Percentiles rank a stretch among this genome's conserved stretches.
Conservation (phyloP, 1,140 invertebrate genomes). For the Bursaphelenchus mucronatus region DNA sequence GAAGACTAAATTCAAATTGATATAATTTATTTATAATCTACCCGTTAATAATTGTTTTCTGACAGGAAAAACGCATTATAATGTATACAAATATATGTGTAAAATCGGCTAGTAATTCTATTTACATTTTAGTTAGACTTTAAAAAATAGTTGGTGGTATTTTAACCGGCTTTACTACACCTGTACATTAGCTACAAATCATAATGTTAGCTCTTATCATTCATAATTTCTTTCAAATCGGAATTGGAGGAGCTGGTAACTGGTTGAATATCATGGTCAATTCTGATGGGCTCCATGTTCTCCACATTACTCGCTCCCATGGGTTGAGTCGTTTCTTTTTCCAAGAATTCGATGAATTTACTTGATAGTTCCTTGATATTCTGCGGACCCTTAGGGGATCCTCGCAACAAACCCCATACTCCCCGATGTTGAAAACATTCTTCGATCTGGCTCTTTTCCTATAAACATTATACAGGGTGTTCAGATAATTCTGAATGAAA, state of each 20-base stretch:
- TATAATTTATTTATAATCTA: too few relatives aligned
- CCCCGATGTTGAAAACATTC: background rate
- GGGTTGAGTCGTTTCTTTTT: slow-evolving; percentile 4
- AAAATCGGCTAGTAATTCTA: too few relatives aligned
- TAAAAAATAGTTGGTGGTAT: too few relatives aligned
- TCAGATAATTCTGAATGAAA: too few relatives aligned
- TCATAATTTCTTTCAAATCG: slow-evolving; percentile 12
- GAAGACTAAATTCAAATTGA: too few relatives aligned
- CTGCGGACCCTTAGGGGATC: slow-evolving; percentile 3
- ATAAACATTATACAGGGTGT: slow-evolving; percentile 1
- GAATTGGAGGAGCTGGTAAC: background rate
- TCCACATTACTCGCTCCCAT: slow-evolving; percentile 7
- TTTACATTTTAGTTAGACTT: too few relatives aligned
- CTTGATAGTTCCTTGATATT: background rate
- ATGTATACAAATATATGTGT: too few relatives aligned
- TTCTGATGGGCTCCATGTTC: slow-evolving; percentile 5
- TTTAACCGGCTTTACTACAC: too few relatives aligned
- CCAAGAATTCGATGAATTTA: slow-evolving; percentile 18
- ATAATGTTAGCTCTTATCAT: background rate
- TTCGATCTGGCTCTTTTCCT: slow-evolving; percentile 5
- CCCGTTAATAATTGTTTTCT: too few relatives aligned
- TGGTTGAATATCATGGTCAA: slow-evolving; percentile 7
- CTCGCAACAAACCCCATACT: slow-evolving; percentile 9
- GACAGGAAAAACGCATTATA: too few relatives aligned
- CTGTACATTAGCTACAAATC: too few relatives aligned